These are phyloP conservation scores for Euthynnus affinis DNA, from an alignment of 2,797 vertebrate genomes.

Conservation along the genomic window DNA sequence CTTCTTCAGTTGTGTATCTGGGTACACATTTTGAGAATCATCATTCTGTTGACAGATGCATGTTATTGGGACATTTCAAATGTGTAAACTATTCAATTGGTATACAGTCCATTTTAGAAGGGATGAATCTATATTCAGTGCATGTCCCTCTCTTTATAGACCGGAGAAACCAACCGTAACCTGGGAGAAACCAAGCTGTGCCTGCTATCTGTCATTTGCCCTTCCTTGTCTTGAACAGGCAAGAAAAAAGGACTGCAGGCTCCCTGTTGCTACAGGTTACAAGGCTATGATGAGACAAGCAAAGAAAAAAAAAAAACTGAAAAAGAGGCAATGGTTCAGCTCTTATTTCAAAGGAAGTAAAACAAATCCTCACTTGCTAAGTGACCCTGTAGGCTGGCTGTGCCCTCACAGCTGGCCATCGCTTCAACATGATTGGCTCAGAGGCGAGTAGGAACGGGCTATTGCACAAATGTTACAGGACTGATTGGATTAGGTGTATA, in stretches of 20 bases:
- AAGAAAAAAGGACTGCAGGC: neutral
- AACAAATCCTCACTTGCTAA: slow-evolving; percentile 7
- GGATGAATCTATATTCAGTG: neutral
- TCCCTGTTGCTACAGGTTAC: slow-evolving; percentile 17
- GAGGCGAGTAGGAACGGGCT: neutral
- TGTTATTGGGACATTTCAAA: too few species aligned
- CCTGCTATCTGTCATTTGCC: too few species aligned
- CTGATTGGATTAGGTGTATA: slow-evolving; percentile 21
- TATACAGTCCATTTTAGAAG: too few species aligned
- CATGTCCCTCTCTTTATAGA: neutral
- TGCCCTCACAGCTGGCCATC: neutral
- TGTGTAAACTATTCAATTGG: too few species aligned
- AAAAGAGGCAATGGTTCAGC: neutral
- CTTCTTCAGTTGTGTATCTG: too few species aligned
- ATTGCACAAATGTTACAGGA: slow-evolving; percentile 17
- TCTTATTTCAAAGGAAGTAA: slow-evolving; percentile 8
- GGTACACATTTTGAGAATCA: too few species aligned
- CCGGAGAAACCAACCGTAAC: neutral
- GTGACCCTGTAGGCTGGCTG: slow-evolving; percentile 11
- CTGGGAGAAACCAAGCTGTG: neutral
- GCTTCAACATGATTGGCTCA: neutral
- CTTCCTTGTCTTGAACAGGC: neutral
- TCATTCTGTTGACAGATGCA: too few species aligned
- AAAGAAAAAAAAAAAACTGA: neutral
- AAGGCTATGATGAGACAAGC: slow-evolving; percentile 16